Conservation (phyloP, 1,140 invertebrate species). For the Pseudoatta argentina region DNA sequence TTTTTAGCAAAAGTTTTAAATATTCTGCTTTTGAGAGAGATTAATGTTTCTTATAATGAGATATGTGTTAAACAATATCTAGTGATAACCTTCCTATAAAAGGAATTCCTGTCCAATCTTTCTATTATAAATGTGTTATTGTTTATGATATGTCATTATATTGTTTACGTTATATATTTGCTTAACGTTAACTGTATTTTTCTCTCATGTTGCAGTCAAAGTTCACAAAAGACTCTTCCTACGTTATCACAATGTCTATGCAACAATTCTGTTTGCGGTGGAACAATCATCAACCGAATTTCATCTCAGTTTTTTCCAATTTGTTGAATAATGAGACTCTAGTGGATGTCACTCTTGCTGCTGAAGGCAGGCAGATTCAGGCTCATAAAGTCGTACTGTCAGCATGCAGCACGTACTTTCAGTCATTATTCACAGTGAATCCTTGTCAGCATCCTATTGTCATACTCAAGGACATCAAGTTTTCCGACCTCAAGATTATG, state of each 20-base stretch:
- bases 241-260: conserved; percentile 87
- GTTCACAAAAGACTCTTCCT: not conserved
- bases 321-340: conserved; percentile 93
- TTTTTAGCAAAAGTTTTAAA: not conserved
- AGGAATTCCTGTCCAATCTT: too few relatives aligned
- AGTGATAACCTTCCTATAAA: not conserved
- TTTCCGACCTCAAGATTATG: conserved; percentile 94
- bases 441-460: conserved; percentile 96
- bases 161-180: not conserved
- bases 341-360: conserved; percentile 95
- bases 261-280: conserved; percentile 95
- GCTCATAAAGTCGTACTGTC: conserved; percentile 95
- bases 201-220: conserved; percentile 41
- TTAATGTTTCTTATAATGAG: not conserved
- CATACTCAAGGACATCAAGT: conserved; percentile 95
- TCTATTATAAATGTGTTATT: too few relatives aligned
- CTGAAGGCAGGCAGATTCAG: conserved; percentile 93
- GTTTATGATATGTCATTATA: not conserved
- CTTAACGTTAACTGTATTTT: not conserved
- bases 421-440: conserved; percentile 93
- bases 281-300: conserved; percentile 96
- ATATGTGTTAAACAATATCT: not conserved
- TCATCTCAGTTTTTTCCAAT: conserved; percentile 94
- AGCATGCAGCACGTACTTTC: conserved; percentile 94
- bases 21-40: not conserved